These are phyloP conservation scores for Bugula neritina DNA, from an alignment of 2,888 invertebrate species.

Conservation along the genomic window DNA sequence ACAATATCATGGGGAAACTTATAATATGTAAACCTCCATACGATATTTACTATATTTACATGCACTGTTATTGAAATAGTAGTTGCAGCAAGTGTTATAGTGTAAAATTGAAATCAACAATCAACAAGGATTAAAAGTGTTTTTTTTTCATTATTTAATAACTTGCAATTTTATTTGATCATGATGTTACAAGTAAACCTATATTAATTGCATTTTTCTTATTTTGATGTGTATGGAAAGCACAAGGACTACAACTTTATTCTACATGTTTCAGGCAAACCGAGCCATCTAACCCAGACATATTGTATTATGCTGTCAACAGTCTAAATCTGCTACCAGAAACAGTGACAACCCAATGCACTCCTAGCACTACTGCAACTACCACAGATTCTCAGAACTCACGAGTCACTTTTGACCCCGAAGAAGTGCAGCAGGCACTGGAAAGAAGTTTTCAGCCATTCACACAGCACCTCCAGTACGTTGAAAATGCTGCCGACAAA, in stretches of 20 bases:
- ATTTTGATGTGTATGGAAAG: no score
- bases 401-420: constrained; percentile 21
- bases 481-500: neutral
- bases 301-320: constrained; percentile 20
- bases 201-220: no score
- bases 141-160: no score
- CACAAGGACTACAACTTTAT: neutral
- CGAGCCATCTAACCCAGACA: neutral
- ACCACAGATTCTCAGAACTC: neutral
- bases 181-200: no score
- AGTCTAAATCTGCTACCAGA: constrained; percentile 10
- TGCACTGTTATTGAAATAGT: no score
- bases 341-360: neutral
- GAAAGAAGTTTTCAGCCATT: constrained; percentile 22
- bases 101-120: no score
- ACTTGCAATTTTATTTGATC: no score
- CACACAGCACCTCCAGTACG: constrained; percentile 11
- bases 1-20: constrained; percentile 1
- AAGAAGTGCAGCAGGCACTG: constrained; percentile 11
- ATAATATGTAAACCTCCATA: constrained; percentile 18
- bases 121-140: no score
- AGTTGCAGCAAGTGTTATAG: no score
- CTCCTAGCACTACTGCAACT: neutral
- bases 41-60: no score
- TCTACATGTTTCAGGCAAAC: neutral